Evolutionary conservation across 1,140 invertebrate genomes (phyloP).

Genomic region (Prorops nasuta): DNA sequence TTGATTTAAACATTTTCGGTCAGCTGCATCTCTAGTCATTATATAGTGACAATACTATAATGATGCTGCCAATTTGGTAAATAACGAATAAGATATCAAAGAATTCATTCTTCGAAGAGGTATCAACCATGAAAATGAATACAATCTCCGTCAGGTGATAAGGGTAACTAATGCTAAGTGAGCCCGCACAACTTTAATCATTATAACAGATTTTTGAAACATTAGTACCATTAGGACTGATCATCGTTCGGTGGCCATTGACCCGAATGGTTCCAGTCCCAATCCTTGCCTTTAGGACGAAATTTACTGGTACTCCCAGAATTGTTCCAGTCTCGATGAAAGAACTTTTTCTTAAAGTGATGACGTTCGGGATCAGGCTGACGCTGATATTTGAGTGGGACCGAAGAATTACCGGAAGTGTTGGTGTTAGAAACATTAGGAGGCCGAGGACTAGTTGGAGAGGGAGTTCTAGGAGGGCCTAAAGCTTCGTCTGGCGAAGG

Average conservation of each 20-base stretch:
- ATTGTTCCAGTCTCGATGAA: conserved; percentile 66
- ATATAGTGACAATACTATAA: neutral
- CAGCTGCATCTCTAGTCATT: too few relatives aligned
- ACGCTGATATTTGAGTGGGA: conserved; percentile 65
- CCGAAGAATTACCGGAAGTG: conserved; percentile 36
- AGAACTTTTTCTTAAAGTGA: conserved; percentile 80
- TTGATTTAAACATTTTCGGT: too few relatives aligned
- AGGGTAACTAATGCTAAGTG: too few relatives aligned
- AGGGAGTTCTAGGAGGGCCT: conserved; percentile 67
- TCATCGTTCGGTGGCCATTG: conserved; percentile 48
- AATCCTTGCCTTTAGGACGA: conserved; percentile 72
- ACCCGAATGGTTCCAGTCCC: conserved; percentile 65
- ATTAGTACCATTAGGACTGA: conserved; percentile 36
- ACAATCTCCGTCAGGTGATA: too few relatives aligned
- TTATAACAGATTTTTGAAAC: neutral
- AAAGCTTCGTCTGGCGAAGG: conserved; percentile 58
- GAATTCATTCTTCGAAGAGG: neutral
- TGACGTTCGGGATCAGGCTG: conserved; percentile 61
- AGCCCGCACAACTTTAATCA: neutral
- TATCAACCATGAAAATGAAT: too few relatives aligned
- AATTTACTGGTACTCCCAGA: conserved; percentile 63
- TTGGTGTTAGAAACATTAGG: conserved; percentile 36
- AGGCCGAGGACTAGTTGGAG: conserved; percentile 63
- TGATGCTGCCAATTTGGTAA: too few relatives aligned
- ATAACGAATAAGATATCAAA: too few relatives aligned